Conservation (phyloP, 1,140 invertebrate species). For the Cydia pomonella region DNA sequence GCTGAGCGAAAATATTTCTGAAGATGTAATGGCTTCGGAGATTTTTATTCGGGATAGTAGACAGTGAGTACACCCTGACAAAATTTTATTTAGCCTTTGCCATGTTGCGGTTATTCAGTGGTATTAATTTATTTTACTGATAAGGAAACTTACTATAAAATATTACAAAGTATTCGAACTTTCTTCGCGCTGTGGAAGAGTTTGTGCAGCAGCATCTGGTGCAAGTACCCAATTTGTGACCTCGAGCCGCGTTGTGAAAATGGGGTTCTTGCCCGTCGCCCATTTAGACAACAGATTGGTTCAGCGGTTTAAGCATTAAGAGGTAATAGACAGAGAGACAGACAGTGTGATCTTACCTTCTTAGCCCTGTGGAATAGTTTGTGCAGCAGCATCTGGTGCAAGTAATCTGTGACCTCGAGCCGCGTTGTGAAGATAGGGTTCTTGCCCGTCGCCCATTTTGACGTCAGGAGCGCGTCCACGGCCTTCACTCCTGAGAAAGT, state of each 20-base stretch:
- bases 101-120: no score
- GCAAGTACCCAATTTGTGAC: conserved; percentile 84
- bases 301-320: no score
- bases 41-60: no score
- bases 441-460: conserved; percentile 92
- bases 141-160: no score
- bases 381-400: conserved; percentile 93
- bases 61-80: no score
- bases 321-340: no score
- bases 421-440: conserved; percentile 91
- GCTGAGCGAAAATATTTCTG: no score
- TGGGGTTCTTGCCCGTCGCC: conserved; percentile 87
- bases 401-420: conserved; percentile 89
- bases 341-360: conserved; percentile 80
- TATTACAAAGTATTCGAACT: conserved; percentile 52
- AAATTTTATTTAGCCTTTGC: no score
- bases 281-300: conserved; percentile 90
- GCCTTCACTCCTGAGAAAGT: conserved; percentile 87
- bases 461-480: conserved; percentile 94
- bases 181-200: conserved; percentile 97
- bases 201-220: conserved; percentile 94
- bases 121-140: no score
- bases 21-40: no score
- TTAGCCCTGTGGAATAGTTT: conserved; percentile 97
- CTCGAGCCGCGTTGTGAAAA: conserved; percentile 91